Conservation (phyloP, 2,888 invertebrate species). For the Synanthedon tipuliformis region DNA sequence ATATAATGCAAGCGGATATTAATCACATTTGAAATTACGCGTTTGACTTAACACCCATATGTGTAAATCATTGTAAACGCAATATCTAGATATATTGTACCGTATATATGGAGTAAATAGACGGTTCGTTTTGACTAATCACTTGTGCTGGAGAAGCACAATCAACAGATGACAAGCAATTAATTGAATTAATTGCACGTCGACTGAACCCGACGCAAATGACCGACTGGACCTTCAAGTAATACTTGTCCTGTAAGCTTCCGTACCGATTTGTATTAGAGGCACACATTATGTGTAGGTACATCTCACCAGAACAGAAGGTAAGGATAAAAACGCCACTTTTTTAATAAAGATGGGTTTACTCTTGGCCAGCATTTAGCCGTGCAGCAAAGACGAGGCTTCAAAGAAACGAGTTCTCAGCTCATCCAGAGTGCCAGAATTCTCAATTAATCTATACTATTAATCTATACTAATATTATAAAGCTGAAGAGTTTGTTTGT, state of each 20-base stretch:
- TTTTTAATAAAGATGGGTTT: too few species aligned
- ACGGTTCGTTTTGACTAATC: slow-evolving; percentile 50
- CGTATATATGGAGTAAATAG: slow-evolving; percentile 12
- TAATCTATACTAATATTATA: too few species aligned
- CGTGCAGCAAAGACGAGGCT: too few species aligned
- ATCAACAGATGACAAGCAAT: slow-evolving; percentile 62
- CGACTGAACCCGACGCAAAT: slow-evolving; percentile 3
- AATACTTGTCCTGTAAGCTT: not conserved
- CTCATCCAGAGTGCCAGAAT: too few species aligned
- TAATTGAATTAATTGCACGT: slow-evolving; percentile 52
- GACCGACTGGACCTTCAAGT: not conserved
- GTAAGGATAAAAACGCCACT: too few species aligned
- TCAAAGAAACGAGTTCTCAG: too few species aligned
- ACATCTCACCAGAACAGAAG: too few species aligned
- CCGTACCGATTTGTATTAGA: too few species aligned
- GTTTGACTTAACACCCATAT: slow-evolving; percentile 21
- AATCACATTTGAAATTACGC: slow-evolving; percentile 30
- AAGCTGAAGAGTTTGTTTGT: too few species aligned
- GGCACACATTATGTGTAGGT: too few species aligned
- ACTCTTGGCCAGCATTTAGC: too few species aligned
- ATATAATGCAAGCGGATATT: slow-evolving; percentile 19
- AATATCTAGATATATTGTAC: not conserved
- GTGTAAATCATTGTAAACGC: slow-evolving; percentile 24
- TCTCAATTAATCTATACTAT: too few species aligned
- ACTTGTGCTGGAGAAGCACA: slow-evolving; percentile 37